Evolutionary conservation across 2,888 invertebrate species (phyloP).

Genomic region (Trimorus sp.): DNA sequence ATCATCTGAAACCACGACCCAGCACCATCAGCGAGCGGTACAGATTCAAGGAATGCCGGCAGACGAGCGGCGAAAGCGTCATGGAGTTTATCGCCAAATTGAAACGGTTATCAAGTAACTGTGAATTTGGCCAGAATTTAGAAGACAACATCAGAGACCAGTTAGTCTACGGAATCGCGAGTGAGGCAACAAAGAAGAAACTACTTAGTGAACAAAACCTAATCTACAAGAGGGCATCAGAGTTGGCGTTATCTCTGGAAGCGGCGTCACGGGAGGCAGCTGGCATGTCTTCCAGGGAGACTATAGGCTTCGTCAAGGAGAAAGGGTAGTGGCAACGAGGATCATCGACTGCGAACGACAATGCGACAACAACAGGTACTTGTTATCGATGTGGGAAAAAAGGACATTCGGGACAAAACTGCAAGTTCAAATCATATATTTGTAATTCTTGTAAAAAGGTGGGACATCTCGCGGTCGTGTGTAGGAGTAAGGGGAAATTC

Average conservation of each 20-base stretch:
- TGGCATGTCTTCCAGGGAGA: slow-evolving; percentile 7
- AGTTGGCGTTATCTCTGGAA: slow-evolving; percentile 27
- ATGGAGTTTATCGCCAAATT: slow-evolving; percentile 70
- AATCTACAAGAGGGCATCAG: slow-evolving; percentile 14
- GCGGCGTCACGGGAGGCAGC: slow-evolving; percentile 31
- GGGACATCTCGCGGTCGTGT: neutral
- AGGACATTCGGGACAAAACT: neutral
- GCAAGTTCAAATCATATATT: neutral
- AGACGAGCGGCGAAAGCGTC: slow-evolving; percentile 50
- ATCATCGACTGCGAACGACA: too few relatives aligned
- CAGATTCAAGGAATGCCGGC: slow-evolving; percentile 19
- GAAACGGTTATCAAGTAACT: slow-evolving; percentile 66
- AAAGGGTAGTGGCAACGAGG: neutral
- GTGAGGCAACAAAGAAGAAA: slow-evolving; percentile 1
- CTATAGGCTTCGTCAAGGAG: slow-evolving; percentile 11
- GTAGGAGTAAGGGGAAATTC: slow-evolving; percentile 22
- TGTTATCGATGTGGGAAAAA: neutral
- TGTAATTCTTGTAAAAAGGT: neutral
- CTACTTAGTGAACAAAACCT: slow-evolving; percentile 17
- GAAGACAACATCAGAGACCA: slow-evolving; percentile 14
- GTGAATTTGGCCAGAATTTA: slow-evolving; percentile 51
- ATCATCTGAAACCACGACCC: slow-evolving; percentile 35
- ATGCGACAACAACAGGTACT: neutral
- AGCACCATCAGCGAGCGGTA: slow-evolving; percentile 11
- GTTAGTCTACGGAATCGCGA: slow-evolving; percentile 11